phyloP scores from a whole-genome alignment of 2,797 vertebrate genomes.

The Anguilla pacifica region DNA sequence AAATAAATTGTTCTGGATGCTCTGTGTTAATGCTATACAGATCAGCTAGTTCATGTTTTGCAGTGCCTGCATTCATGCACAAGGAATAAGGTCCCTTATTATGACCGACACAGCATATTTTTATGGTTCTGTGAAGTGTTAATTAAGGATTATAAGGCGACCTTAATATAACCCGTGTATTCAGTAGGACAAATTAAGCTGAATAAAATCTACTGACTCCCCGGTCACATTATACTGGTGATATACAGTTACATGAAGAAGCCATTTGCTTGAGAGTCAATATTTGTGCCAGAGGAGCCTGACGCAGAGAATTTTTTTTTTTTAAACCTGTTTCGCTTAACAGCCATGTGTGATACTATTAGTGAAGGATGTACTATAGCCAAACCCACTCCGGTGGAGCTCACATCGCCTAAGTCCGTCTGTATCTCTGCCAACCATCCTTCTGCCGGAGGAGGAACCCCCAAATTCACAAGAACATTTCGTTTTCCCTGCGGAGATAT shows the following conservation, averaged over 20 bases:
- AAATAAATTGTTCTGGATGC: not conserved
- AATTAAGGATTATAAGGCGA: not conserved
- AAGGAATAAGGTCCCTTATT: not conserved
- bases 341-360: not conserved
- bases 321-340: not conserved
- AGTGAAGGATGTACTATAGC: not conserved
- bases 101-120: not conserved
- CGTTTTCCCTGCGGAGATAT: conserved; percentile 8
- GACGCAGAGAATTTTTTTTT: not conserved
- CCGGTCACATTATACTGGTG: not conserved
- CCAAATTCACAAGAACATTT: not conserved
- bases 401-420: not conserved
- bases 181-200: not conserved
- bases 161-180: not conserved
- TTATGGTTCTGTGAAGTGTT: not conserved
- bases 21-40: not conserved
- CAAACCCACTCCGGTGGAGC: not conserved
- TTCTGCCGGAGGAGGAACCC: not conserved
- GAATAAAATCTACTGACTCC: not conserved
- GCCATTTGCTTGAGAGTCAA: not conserved
- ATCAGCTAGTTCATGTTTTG: not conserved
- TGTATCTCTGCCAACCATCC: conserved; percentile 12
- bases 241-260: not conserved
- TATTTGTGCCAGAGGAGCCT: not conserved
- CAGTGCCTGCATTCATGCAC: not conserved